phyloP scores from a whole-genome alignment of 2,888 invertebrate genomes.

The Hypomecis punctinalis region DNA sequence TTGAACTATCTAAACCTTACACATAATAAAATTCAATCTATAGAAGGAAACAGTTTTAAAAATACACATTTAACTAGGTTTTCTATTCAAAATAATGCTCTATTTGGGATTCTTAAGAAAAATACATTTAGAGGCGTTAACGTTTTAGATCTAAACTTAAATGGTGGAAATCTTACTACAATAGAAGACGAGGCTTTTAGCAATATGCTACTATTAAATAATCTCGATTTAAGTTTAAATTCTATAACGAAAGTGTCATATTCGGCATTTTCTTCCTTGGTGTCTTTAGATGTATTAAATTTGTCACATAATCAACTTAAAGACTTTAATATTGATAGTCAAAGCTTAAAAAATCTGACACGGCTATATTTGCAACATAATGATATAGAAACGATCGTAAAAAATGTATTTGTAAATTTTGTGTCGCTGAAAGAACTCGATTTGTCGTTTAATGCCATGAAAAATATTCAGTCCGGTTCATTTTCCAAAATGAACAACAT shows the following conservation, averaged over 20 bases:
- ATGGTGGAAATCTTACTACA: constrained; percentile 29
- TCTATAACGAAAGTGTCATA: constrained; percentile 26
- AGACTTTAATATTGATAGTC: constrained; percentile 31
- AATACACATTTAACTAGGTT: constrained; percentile 30
- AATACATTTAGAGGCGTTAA: constrained; percentile 35
- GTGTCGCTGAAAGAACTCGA: constrained; percentile 30
- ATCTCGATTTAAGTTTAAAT: constrained; percentile 35
- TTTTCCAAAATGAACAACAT: constrained; percentile 30
- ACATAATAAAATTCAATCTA: constrained; percentile 29
- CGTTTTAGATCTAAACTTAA: constrained; percentile 31
- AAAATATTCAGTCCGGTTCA: constrained; percentile 25
- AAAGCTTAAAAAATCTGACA: constrained; percentile 24
- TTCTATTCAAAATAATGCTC: constrained; percentile 25
- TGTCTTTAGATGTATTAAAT: constrained; percentile 26
- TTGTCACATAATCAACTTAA: constrained; percentile 36
- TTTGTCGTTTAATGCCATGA: constrained; percentile 34
- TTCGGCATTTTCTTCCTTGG: constrained; percentile 31
- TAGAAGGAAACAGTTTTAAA: constrained; percentile 33
- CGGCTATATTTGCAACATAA: constrained; percentile 31
- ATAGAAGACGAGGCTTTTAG: constrained; percentile 30
- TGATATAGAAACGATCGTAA: constrained; percentile 23
- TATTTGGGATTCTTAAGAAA: constrained; percentile 26
- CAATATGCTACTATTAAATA: constrained; percentile 26
- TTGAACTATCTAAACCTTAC: constrained; percentile 26
- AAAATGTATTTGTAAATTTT: constrained; percentile 24